These are phyloP conservation scores for Phacellophora camtschatica DNA, from an alignment of 30 jellyfish, hydroid and myxozoan genomes.

Conservation along the genomic window DNA sequence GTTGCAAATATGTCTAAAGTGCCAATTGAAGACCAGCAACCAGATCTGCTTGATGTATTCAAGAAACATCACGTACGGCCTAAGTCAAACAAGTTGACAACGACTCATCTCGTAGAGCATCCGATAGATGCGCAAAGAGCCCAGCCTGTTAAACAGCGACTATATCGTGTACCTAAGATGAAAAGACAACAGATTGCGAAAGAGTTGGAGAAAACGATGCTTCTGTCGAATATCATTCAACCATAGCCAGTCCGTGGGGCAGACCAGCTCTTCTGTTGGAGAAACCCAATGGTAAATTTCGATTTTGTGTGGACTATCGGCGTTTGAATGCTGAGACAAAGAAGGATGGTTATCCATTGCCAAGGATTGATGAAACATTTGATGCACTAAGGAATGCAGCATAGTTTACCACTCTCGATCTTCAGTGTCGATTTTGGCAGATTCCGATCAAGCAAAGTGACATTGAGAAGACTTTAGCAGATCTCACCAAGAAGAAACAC, in stretches of 20 bases:
- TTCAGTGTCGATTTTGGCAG: slow-evolving; percentile 63
- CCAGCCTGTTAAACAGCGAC: slow-evolving; percentile 53
- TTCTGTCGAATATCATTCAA: slow-evolving; percentile 31
- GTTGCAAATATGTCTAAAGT: not conserved
- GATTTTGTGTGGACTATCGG: slow-evolving; percentile 62
- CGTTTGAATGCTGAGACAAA: slow-evolving; percentile 49
- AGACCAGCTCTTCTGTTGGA: slow-evolving; percentile 51
- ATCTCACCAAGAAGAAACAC: slow-evolving; percentile 23
- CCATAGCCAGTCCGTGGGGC: slow-evolving; percentile 68
- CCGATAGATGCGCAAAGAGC: slow-evolving; percentile 42
- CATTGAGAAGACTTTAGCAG: slow-evolving; percentile 29
- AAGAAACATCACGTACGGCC: slow-evolving; percentile 41
- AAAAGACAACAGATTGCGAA: slow-evolving; percentile 29
- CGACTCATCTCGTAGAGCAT: slow-evolving; percentile 25
- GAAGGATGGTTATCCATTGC: slow-evolving; percentile 65
- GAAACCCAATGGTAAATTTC: slow-evolving; percentile 47
- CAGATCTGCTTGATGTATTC: not conserved
- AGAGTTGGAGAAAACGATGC: slow-evolving; percentile 61
- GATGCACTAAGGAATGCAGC: slow-evolving; percentile 43
- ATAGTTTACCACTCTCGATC: slow-evolving; percentile 29
- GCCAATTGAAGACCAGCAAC: slow-evolving; percentile 11
- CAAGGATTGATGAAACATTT: slow-evolving; percentile 59
- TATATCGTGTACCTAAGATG: slow-evolving; percentile 62
- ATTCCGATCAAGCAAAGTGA: slow-evolving; percentile 20
- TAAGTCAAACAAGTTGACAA: slow-evolving; percentile 18